phyloP scores from a whole-genome alignment of 2,113 vertebrate genomes.

The Nothoprocta pentlandii region DNA sequence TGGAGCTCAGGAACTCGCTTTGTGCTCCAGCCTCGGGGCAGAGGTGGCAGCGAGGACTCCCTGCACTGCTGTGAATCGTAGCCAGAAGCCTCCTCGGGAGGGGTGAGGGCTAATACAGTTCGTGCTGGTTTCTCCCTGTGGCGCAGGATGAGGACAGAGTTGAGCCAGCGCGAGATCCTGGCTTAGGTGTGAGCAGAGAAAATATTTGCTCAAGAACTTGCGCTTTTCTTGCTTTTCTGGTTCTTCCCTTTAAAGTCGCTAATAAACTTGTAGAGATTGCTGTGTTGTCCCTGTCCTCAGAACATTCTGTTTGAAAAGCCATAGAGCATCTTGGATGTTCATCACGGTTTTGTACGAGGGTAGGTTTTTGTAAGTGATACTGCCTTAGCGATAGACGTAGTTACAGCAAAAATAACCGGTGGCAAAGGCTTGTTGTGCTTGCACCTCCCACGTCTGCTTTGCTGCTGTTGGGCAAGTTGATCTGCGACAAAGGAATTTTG shows the following conservation, averaged over 20 bases:
- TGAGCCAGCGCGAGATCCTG: background rate
- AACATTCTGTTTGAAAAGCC: background rate
- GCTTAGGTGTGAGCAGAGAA: background rate
- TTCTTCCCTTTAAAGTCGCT: slow-evolving; percentile 5
- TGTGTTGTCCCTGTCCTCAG: background rate
- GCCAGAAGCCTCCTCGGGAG: background rate
- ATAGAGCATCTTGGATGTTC: background rate
- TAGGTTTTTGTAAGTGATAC: background rate
- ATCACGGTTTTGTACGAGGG: background rate
- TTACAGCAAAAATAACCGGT: background rate
- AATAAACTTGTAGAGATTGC: background rate
- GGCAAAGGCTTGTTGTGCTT: background rate
- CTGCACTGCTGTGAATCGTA: background rate
- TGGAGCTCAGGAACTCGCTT: background rate
- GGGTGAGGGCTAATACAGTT: background rate
- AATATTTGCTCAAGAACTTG: slow-evolving; percentile 20
- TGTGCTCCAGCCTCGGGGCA: accelerated
- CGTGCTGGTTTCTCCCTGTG: background rate
- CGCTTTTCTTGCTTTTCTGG: background rate
- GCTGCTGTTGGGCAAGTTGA: background rate
- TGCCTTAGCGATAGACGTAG: background rate
- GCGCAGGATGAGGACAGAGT: background rate
- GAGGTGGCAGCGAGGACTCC: background rate
- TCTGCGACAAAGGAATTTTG: background rate
- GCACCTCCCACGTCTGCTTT: background rate